These are phyloP conservation scores for Myrmophylax atrothorax DNA, from an alignment of 2,113 vertebrate genomes.

Conservation along the genomic window DNA sequence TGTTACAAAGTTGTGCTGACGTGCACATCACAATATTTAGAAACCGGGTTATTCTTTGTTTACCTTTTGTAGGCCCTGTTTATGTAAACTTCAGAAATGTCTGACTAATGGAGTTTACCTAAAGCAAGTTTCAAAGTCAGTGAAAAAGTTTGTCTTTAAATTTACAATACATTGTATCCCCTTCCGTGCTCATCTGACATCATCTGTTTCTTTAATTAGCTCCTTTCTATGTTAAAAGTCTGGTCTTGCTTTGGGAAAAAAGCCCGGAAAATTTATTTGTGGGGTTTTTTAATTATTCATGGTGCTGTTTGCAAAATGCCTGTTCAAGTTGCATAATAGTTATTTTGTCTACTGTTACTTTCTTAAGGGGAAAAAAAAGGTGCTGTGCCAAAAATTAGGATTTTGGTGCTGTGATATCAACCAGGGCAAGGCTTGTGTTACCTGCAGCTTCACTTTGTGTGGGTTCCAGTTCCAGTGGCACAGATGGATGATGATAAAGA, in stretches of 20 bases:
- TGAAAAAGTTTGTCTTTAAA: neutral
- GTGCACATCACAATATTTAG: neutral
- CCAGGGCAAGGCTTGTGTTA: slow-evolving; percentile 2
- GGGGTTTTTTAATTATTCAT: neutral
- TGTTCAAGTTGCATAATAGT: neutral
- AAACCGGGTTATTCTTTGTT: neutral
- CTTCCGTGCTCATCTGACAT: neutral
- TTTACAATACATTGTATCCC: neutral
- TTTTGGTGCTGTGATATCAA: neutral
- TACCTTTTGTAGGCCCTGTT: neutral
- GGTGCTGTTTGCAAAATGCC: neutral
- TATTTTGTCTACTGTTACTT: neutral
- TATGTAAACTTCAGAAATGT: neutral
- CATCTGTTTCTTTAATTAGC: neutral
- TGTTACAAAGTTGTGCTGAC: neutral
- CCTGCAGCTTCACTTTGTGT: neutral
- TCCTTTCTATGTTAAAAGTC: neutral
- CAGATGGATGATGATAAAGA: neutral
- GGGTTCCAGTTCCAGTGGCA: neutral
- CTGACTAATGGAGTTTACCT: neutral
- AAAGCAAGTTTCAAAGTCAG: neutral
- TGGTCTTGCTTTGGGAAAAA: neutral
- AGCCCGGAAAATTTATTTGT: neutral
- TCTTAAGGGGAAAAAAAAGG: neutral
- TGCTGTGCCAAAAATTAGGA: neutral